Base-by-base conservation (phyloP, 2,113 vertebrate species). In the Papio anubis region DNA sequence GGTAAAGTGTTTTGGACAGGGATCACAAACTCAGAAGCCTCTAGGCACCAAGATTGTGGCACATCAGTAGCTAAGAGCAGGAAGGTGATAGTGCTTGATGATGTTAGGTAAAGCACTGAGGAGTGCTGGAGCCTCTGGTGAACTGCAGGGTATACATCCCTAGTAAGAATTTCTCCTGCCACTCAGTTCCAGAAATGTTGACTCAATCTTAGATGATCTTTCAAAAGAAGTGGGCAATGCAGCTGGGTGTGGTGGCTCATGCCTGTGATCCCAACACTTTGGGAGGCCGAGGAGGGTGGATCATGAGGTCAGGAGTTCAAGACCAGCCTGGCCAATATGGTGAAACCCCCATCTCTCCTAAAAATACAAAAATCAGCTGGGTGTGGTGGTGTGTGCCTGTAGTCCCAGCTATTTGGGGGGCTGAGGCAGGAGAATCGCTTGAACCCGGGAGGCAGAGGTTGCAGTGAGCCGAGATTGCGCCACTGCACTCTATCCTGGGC, bases 401-500 rank as follows among this genome's bases (percentile, higher is more conserved):
- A 55, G 52, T 55, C 52, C 6, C 52, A 55, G 52, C 18, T 55
- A 55, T 55, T 7, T 20, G 2, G 1, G 52, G 52, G 18, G 52
- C 52, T 55, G 52, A 55, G 52, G 52, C 52, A 55, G 52, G 18
- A 55, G 52, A 55, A 55, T 55, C 17, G 6, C 52, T 55, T 6
- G 52, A 55, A 55, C 52, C 52, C 6, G 14, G 18, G 18, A 55
- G 52, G 52, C 52, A 16, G 18, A 55, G 52, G 18, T 55, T 55
- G 52, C 52, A 55, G 52, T 7, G 18, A 55, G 52, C 52, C 52
- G 0, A 55, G 52, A 55, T 55, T 0, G 2, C 0, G 6, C 18
- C 52, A 55, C 18, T 55, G 18, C 52, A 55, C 52, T 55, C 52
- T 6, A 55, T 6, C 52, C 52, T 55, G 52, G 52, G 52, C 0